Percentiles rank a stretch among this genome's conserved stretches.
Evolutionary conservation across 1,140 invertebrate species (phyloP).

Genomic region (Aphis gossypii): DNA sequence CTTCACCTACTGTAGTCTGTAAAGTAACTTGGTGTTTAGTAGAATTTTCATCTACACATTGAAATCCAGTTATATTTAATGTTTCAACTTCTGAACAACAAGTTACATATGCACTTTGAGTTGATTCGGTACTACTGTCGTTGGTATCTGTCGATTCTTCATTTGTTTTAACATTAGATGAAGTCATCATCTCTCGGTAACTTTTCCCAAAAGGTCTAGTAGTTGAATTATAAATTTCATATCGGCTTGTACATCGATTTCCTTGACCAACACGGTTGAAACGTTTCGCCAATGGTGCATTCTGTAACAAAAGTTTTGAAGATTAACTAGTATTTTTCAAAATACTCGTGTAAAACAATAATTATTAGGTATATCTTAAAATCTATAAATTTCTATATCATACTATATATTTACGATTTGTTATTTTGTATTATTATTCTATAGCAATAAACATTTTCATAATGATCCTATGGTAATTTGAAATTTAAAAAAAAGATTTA

Average conservation of each 20-base stretch:
- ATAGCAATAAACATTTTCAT: neutral
- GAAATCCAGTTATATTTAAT: constrained; percentile 56
- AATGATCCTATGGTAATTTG: neutral
- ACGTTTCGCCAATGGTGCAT: constrained; percentile 23
- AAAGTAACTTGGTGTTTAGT: constrained; percentile 51
- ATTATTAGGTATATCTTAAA: neutral
- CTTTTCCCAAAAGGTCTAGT: constrained; percentile 59
- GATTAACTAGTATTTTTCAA: neutral
- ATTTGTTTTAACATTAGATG: constrained; percentile 20
- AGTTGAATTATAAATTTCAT: constrained; percentile 60
- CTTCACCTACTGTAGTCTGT: constrained; percentile 17
- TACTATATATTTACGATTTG: neutral
- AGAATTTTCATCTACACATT: constrained; percentile 52
- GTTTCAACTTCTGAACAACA: constrained; percentile 58
- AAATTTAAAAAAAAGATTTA: neutral
- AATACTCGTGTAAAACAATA: neutral
- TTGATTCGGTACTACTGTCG: constrained; percentile 49
- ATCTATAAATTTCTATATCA: neutral
- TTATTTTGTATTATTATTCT: neutral
- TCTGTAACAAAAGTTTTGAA: constrained; percentile 6
- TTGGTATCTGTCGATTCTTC: neutral
- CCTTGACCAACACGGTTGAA: constrained; percentile 23
- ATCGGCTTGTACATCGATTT: constrained; percentile 56
- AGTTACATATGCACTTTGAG: constrained; percentile 51
- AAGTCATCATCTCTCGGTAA: constrained; percentile 55